Evolutionary conservation across 92 coral and sea anemone genomes (phyloP).

Genomic region (Parazoanthus atlanticus): DNA sequence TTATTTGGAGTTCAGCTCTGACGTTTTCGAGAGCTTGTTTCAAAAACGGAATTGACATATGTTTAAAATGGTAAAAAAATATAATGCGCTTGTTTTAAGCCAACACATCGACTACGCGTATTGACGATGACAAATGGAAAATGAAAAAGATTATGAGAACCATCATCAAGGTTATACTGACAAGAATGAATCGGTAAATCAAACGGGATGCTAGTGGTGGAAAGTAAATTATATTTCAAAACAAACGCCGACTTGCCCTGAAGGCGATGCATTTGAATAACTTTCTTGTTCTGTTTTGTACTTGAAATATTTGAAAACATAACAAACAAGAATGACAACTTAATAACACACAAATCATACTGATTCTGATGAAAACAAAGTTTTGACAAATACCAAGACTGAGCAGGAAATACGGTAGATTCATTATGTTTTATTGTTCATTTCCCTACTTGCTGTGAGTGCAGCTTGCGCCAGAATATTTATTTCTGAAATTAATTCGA

Average conservation of each 20-base stretch:
- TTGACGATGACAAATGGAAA: too few relatives aligned
- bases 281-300: slow-evolving; percentile 4
- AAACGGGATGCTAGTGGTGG: too few relatives aligned
- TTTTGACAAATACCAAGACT: background rate
- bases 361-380: background rate
- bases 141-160: too few relatives aligned
- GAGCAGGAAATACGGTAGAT: background rate
- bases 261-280: background rate
- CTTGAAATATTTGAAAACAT: background rate
- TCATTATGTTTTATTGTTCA: background rate
- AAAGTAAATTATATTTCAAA: background rate
- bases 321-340: background rate
- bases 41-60: too few relatives aligned
- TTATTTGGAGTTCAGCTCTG: too few relatives aligned
- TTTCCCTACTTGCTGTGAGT: background rate
- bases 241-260: background rate
- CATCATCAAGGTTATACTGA: too few relatives aligned
- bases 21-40: too few relatives aligned
- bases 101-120: too few relatives aligned
- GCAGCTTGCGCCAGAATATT: too few relatives aligned
- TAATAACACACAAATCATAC: background rate
- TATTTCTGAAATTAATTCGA: background rate
- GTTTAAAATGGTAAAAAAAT: too few relatives aligned
- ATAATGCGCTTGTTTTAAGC: too few relatives aligned
- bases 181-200: too few relatives aligned